Evolutionary conservation across 2,888 invertebrate genomes (phyloP).

Genomic region (Sepiola atlantica): DNA sequence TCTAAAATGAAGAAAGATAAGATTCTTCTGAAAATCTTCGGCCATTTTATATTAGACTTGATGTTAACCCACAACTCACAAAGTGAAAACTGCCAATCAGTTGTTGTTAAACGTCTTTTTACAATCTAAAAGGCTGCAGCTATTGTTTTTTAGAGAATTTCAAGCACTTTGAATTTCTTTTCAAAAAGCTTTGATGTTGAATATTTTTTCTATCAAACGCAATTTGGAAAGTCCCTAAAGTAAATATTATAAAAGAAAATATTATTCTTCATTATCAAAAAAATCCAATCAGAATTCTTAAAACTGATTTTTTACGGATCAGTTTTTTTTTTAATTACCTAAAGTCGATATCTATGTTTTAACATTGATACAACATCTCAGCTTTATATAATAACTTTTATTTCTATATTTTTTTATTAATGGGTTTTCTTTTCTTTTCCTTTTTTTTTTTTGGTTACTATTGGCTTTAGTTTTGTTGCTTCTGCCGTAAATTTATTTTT

Average conservation of each 20-base stretch:
- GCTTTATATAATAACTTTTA: slow-evolving; percentile 40
- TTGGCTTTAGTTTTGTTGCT: slow-evolving; percentile 46
- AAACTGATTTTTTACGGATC: not conserved
- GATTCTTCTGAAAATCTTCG: not conserved
- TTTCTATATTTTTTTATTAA: slow-evolving; percentile 33
- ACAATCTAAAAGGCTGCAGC: slow-evolving; percentile 43
- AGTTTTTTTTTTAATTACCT: not conserved
- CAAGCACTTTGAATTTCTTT: slow-evolving; percentile 45
- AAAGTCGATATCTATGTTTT: not conserved
- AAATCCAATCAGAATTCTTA: not conserved
- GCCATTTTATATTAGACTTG: not conserved
- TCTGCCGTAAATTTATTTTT: slow-evolving; percentile 39
- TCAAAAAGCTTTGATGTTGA: slow-evolving; percentile 44
- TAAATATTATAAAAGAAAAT: not conserved
- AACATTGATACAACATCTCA: slow-evolving; percentile 37
- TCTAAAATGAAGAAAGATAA: not conserved
- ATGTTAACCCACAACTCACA: not conserved
- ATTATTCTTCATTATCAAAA: not conserved
- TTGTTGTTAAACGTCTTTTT: slow-evolving; percentile 6
- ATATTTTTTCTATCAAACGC: not conserved
- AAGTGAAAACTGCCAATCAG: not conserved
- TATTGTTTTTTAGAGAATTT: slow-evolving; percentile 33
- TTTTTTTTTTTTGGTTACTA: not conserved
- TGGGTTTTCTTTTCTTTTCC: not conserved
- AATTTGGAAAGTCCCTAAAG: slow-evolving; percentile 1